Conservation (phyloP, 2,797 vertebrate genomes). For the Denticeps clupeoides region DNA sequence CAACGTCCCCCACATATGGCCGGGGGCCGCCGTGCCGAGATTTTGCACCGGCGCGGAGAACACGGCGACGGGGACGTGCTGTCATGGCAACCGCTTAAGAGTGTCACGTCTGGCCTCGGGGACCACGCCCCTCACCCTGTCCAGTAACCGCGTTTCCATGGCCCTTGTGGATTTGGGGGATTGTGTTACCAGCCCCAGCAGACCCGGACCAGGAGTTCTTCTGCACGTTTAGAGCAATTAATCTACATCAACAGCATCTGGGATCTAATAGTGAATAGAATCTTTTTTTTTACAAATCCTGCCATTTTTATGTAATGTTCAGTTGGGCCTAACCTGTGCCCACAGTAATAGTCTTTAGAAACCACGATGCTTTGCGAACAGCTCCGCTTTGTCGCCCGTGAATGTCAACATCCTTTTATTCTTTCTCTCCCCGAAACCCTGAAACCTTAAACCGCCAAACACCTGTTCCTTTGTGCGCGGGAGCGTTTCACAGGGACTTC, state of each 20-base stretch:
- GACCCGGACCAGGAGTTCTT: no score
- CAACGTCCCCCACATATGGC: no score
- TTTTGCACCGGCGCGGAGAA: no score
- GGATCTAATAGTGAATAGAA: no score
- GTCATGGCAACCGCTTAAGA: neutral
- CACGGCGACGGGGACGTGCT: neutral
- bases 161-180: neutral
- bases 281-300: no score
- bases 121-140: neutral
- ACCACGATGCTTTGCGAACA: slow-evolving; percentile 49
- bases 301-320: no score
- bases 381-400: slow-evolving; percentile 49
- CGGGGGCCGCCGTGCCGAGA: no score
- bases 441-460: slow-evolving; percentile 63
- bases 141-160: neutral
- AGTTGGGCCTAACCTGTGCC: slow-evolving; percentile 9
- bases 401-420: slow-evolving; percentile 61
- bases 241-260: no score
- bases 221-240: no score
- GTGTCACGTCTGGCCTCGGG: slow-evolving; percentile 1
- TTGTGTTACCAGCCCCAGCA: no score
- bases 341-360: slow-evolving; percentile 46
- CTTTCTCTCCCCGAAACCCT: slow-evolving; percentile 40
- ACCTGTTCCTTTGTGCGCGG: slow-evolving; percentile 68
- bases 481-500: slow-evolving; percentile 43